A percentile compares a stretch with the other conserved stretches of the same genome.
Evolutionary conservation across 2,113 vertebrate genomes (phyloP).

Genomic region (Ginglymostoma cirratum): DNA sequence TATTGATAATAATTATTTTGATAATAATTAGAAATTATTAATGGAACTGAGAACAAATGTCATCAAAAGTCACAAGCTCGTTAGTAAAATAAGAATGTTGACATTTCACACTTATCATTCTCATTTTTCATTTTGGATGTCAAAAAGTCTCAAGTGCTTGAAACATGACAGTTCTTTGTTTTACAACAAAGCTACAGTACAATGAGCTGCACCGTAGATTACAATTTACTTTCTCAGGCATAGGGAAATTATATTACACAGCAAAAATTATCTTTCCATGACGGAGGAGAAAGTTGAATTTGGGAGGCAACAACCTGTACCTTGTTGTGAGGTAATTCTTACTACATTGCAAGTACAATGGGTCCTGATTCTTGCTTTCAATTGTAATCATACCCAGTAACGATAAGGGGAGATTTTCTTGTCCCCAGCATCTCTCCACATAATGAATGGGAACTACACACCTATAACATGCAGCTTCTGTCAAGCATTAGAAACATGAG

Average conservation of each 20-base stretch:
- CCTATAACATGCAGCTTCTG: not conserved
- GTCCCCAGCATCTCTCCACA: not conserved
- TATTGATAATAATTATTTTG: slow-evolving; percentile 10
- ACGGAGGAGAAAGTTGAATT: not conserved
- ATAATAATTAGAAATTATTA: slow-evolving; percentile 43
- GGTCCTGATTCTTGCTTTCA: not conserved
- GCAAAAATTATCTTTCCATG: not conserved
- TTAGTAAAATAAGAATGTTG: slow-evolving; percentile 42
- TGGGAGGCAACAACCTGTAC: not conserved
- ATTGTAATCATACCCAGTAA: not conserved
- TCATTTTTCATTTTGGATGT: slow-evolving; percentile 40
- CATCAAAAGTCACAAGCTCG: slow-evolving; percentile 41
- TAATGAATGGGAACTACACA: not conserved
- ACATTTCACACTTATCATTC: slow-evolving; percentile 47
- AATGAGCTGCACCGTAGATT: not conserved
- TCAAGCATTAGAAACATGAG: not conserved
- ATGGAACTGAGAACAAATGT: slow-evolving; percentile 39
- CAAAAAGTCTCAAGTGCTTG: not conserved
- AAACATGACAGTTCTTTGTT: not conserved
- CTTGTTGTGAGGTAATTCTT: not conserved
- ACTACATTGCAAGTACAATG: not conserved
- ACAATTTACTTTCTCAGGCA: slow-evolving; percentile 45
- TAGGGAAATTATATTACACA: slow-evolving; percentile 25
- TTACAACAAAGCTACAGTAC: not conserved
- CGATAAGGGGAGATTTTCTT: not conserved